phyloP scores from a whole-genome alignment of 2,113 vertebrate species.

The Hystrix brachyura region DNA sequence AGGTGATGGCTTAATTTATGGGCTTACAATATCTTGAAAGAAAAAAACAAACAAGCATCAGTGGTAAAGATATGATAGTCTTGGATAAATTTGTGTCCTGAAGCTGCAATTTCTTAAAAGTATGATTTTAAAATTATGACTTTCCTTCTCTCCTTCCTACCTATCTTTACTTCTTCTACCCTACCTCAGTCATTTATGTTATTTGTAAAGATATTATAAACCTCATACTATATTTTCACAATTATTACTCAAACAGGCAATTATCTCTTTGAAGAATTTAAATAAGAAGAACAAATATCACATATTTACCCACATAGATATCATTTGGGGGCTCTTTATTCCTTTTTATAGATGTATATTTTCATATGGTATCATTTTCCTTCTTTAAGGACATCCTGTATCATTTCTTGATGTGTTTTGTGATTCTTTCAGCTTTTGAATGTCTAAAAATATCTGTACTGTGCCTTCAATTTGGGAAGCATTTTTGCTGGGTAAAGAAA shows the following conservation, averaged over 20 bases:
- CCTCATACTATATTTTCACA: background rate
- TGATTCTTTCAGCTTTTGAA: background rate
- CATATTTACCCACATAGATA: background rate
- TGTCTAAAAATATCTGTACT: background rate
- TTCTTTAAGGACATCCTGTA: background rate
- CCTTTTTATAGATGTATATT: background rate
- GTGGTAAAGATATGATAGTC: background rate
- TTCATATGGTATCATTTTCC: background rate
- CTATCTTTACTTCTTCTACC: background rate
- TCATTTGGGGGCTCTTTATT: background rate
- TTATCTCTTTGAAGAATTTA: background rate
- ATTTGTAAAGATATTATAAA: background rate
- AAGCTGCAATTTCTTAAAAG: background rate
- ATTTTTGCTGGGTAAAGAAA: background rate
- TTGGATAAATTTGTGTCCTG: background rate
- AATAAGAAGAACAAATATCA: background rate
- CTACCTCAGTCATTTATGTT: background rate
- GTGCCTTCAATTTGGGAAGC: background rate
- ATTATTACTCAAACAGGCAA: background rate
- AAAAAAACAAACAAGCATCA: background rate
- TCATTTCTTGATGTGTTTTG: background rate
- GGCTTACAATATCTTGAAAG: background rate
- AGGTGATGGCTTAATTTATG: background rate
- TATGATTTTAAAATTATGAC: background rate
- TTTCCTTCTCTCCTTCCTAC: background rate